Percentiles rank a stretch among this genome's conserved stretches.
Evolutionary conservation across 1,140 invertebrate species (phyloP).

Genomic region (Pogonus chalceus): DNA sequence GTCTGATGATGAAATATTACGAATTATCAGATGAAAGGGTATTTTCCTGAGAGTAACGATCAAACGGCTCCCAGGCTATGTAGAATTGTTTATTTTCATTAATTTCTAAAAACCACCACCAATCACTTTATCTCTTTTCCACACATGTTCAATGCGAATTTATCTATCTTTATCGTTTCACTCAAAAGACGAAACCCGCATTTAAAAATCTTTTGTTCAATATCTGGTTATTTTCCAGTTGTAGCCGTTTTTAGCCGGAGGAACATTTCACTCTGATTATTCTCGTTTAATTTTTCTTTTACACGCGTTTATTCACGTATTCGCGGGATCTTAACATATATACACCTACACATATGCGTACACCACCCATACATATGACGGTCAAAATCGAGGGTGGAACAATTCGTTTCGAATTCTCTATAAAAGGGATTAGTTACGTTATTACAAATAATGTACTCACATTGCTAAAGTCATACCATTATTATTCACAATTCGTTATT

Average conservation of each 20-base stretch:
- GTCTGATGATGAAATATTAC: slow-evolving; percentile 7
- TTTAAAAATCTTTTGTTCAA: slow-evolving; percentile 1
- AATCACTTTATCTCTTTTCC: background rate
- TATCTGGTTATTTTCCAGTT: background rate
- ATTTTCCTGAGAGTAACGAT: slow-evolving; percentile 2
- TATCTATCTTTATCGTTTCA: background rate
- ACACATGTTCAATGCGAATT: background rate
- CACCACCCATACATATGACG: too few relatives aligned
- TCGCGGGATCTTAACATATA: background rate
- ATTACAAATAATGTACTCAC: too few relatives aligned
- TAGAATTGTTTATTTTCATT: slow-evolving; percentile 7
- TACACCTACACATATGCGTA: too few relatives aligned
- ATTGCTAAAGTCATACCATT: too few relatives aligned
- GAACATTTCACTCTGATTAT: background rate
- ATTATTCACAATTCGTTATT: too few relatives aligned
- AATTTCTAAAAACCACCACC: slow-evolving; percentile 2
- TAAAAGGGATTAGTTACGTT: too few relatives aligned
- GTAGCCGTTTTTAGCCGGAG: background rate
- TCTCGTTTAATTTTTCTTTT: background rate
- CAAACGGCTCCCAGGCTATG: background rate
- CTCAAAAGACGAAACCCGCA: slow-evolving; percentile 1
- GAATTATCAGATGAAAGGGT: slow-evolving; percentile 6
- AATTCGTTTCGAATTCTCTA: too few relatives aligned
- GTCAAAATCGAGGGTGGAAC: too few relatives aligned
- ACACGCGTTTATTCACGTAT: background rate